Base-by-base conservation (phyloP, 92 coral and sea anemone genomes). In the Phenganax marumi region DNA sequence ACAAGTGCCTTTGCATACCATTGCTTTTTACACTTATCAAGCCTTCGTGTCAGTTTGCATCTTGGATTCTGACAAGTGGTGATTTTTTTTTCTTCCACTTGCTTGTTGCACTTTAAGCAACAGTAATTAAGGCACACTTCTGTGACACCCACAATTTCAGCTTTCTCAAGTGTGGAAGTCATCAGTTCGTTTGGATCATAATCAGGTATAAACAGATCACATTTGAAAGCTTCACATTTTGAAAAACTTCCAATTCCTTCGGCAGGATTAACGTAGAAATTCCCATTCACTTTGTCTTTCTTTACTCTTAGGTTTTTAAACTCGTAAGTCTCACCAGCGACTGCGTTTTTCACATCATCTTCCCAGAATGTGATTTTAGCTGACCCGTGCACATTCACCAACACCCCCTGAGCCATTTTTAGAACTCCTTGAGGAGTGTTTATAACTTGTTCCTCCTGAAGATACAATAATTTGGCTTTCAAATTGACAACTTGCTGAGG, bases 21-120 rank as follows among this genome's bases (percentile, higher is more conserved):
- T 56, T 76, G 12, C 19, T 76, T 56, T 21, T 76, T 76, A 23
- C 81, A 76, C 50, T 46, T n/a, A 17, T 76, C 68, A 14, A 76
- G 81, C 70, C 50, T 76, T 76, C 55, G 81, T 39, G n/a, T 56
- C 10, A 76, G 81, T 51, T 76, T 76, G 47, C 81, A 76, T 18
- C 50, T 33, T 39, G 21, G 10, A 55, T 76, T 55, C 19, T 76
- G 49, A 60, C 65, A 76, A 23, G 81, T 76, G 19, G 70, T 24
- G 50, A 52, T 52, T 48, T 60, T 56, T 23, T 56, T 39, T 18
- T 24, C 50, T 55, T 76, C 51, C 50, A 76, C 68, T 22, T 46
- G 10, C 12, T 69, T 76, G 68, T 60, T 76, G 68, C 81, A 76
- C 70, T 60, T 76, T 39, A 76, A 18, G 70, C 81, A 55, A 55